phyloP scores from a whole-genome alignment of 1,140 invertebrate genomes.

The Temnothorax nylanderi region DNA sequence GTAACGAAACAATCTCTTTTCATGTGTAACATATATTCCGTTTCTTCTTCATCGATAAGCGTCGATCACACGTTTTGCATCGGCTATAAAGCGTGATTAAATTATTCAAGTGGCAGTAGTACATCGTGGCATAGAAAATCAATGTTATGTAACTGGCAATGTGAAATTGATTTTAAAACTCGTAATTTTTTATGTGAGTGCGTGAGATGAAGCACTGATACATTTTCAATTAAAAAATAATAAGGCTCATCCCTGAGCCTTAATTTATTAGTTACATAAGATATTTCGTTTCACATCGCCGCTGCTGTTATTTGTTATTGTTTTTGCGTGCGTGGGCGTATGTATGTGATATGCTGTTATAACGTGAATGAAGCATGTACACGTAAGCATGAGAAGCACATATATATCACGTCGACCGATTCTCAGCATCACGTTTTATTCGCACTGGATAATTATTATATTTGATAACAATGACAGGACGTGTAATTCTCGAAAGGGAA shows the following conservation, averaged over 20 bases:
- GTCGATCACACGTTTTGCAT: background rate
- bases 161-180: slow-evolving; percentile 34
- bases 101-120: slow-evolving; percentile 55
- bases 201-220: background rate
- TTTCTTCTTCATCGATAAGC: background rate
- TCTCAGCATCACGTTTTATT: slow-evolving; percentile 69
- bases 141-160: slow-evolving; percentile 28
- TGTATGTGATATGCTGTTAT: slow-evolving; percentile 24
- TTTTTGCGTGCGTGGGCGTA: slow-evolving; percentile 18
- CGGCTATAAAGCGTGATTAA: background rate
- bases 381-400: slow-evolving; percentile 61
- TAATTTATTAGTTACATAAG: slow-evolving; percentile 40
- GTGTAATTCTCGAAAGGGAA: slow-evolving; percentile 44
- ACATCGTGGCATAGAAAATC: slow-evolving; percentile 19
- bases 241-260: background rate
- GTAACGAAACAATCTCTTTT: background rate
- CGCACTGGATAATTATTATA: slow-evolving; percentile 45
- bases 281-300: slow-evolving; percentile 55
- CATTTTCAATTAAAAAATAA: slow-evolving; percentile 23
- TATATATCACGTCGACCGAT: slow-evolving; percentile 53
- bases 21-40: background rate
- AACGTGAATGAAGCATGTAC: slow-evolving; percentile 66
- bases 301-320: slow-evolving; percentile 45
- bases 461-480: slow-evolving; percentile 27
- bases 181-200: background rate